Evolutionary conservation across 2,797 vertebrate species (phyloP).

Genomic region (Sardinella longiceps): DNA sequence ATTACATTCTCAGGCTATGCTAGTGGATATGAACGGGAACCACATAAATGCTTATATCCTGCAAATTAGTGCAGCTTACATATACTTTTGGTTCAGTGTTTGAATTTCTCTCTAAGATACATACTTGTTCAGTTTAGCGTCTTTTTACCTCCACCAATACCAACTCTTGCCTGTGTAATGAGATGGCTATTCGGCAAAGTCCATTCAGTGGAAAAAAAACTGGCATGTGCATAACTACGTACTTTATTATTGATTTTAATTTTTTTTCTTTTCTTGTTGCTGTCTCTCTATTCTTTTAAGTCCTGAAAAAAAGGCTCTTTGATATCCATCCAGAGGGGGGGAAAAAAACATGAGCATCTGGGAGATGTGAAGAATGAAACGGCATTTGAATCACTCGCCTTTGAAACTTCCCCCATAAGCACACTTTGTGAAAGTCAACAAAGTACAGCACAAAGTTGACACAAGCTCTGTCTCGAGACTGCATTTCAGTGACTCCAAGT

Average conservation of each 20-base stretch:
- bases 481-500: constrained; percentile 22
- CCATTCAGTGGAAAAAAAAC: constrained; percentile 42
- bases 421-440: constrained; percentile 47
- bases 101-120: not conserved
- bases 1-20: constrained; percentile 8
- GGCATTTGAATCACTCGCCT: constrained; percentile 62
- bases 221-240: constrained; percentile 57
- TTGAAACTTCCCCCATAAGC: constrained; percentile 63
- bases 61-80: not conserved
- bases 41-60: not conserved
- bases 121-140: not conserved
- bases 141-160: constrained; percentile 24
- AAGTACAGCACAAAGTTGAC: constrained; percentile 44
- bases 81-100: not conserved
- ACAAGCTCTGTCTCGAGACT: constrained; percentile 43
- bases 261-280: constrained; percentile 58
- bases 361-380: constrained; percentile 65
- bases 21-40: not conserved
- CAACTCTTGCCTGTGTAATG: constrained; percentile 46
- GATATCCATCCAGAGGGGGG: constrained; percentile 64
- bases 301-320: constrained; percentile 63
- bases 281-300: constrained; percentile 63
- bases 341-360: constrained; percentile 60
- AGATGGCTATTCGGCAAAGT: constrained; percentile 52
- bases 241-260: constrained; percentile 60